Evolutionary conservation across 1,140 invertebrate genomes (phyloP), one percentile per base, ranked within the genome.

Genomic region (Plodia interpunctella): DNA sequence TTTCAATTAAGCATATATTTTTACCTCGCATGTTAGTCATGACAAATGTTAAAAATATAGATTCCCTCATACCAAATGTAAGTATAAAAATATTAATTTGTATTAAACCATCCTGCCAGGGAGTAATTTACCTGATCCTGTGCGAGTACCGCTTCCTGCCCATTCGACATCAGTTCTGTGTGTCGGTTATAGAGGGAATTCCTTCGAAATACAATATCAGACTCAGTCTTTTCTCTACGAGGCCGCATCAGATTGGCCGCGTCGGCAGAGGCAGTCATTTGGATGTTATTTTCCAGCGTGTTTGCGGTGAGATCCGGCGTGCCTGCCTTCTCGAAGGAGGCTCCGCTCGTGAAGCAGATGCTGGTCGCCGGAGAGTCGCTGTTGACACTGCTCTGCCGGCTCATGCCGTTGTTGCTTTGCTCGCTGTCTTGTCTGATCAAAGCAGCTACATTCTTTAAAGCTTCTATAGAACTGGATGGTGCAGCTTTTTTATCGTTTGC

Each of bases 171-270:
- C 57, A 91, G 73, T 86, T 92, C 79, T 87, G 90, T 71, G 90
- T 92, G 87, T 91, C 91, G 73, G 92, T 93, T 91, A 93, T 94
- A 94, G 85, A 72, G 92, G 83, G 91, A 87, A 73, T 80, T 87
- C 68, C 92, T 94, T 65, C 93, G 91, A 73, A 94, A 92, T 35
- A 95, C 92, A 75, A 96, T 95, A 80, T 96, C 95, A 58, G 95
- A 95, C 87, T 97, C 95, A 72, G 95, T 96, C 88, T 96, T 96
- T 91, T 96, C 95, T 66, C 95, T 91, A 70, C 95, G 92, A 17
- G 94, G 95, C 72, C 92, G 91, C 64, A 88, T 74, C 13, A 78
- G 66, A 50, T 70, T 76, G 54, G 62, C 76, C 44, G 68, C 44
- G 56, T 78, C 59, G 10, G 62, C 30, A 35, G 60, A 28, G 30